Evolutionary conservation across 2,888 invertebrate species (phyloP).

Genomic region (Eueremaeus valkanovi): DNA sequence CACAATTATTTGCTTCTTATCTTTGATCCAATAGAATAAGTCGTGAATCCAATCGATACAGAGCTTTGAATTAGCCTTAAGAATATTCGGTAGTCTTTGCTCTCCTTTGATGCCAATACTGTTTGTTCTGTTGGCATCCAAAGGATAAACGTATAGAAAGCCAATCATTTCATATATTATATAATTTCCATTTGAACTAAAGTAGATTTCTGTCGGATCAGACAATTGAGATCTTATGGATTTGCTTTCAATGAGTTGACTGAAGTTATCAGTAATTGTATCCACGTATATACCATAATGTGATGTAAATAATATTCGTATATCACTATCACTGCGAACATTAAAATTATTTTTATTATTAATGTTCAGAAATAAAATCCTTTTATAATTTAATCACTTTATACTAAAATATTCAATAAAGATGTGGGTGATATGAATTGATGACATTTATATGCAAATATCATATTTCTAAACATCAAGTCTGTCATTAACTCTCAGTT

Average conservation of each 20-base stretch:
- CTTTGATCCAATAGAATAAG: conserved; percentile 14
- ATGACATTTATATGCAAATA: too few species aligned
- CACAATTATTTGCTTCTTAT: conserved; percentile 2
- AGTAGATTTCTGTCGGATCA: conserved; percentile 24
- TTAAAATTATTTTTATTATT: background rate
- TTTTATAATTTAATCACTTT: background rate
- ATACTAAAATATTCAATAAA: too few species aligned
- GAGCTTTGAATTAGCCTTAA: background rate
- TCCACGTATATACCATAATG: background rate
- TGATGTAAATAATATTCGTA: conserved; percentile 1
- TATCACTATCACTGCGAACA: background rate
- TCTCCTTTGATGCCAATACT: background rate
- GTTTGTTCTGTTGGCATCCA: background rate
- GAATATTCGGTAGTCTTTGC: background rate
- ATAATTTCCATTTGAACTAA: background rate
- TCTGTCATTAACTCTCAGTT: too few species aligned
- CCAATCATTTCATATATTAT: conserved; percentile 22
- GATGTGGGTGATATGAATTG: too few species aligned
- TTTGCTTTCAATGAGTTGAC: background rate
- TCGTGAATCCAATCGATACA: conserved; percentile 28
- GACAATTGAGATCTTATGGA: background rate
- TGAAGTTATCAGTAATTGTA: background rate
- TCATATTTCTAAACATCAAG: too few species aligned
- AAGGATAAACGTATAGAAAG: background rate
- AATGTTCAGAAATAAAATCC: background rate